Base-by-base conservation (phyloP, 2,888 invertebrate genomes). In the Gnatocerus cornutus region DNA sequence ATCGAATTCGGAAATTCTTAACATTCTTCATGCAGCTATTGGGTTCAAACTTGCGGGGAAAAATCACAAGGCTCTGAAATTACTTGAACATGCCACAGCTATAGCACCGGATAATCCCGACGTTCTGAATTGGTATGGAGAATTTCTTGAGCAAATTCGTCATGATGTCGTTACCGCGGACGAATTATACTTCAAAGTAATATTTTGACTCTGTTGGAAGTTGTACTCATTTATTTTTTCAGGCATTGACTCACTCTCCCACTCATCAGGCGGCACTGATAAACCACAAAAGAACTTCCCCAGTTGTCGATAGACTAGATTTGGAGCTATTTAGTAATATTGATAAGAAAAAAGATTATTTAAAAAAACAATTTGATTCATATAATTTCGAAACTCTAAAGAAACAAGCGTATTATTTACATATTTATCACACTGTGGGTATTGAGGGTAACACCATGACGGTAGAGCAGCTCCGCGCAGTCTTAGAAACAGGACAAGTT, bases 401-500 rank as follows among this genome's bases (percentile, higher is more conserved):
- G 81, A 95, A 94, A 81, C 98, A 98, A 84, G 96, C 96, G 0
- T 99, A 98, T 84, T 98, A 96, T 83, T 91, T 94, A 80, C 97
- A 98, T 82, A 96, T 99, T 71, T 97, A 98, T 84, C 98, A 99
- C 81, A 97, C 98, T 0, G 97, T 97, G 13, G 98, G 96, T 16
- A 97, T 99, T 73, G 99, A 99, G 86, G 98, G 98, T 0, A 99
- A 99, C 82, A 98, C 98, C 0, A 95, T 99, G 93, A 94, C 95
- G 1, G 87, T 99, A 43, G 91, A 93, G 14, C 96, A 99, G 84
- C 95, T 98, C 0, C 88, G 97, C 73, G 93, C 93, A 67, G 91
- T 99, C 71, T 87, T 99, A 14, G 98, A 99, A 85, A 98, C 98
- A 0, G 89, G 93, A 45, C 89, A 94, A 79, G 94, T 93, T 0